These are phyloP conservation scores for Myoxocephalus aenaeus DNA, from an alignment of 2,797 vertebrate species.

Conservation along the genomic window DNA sequence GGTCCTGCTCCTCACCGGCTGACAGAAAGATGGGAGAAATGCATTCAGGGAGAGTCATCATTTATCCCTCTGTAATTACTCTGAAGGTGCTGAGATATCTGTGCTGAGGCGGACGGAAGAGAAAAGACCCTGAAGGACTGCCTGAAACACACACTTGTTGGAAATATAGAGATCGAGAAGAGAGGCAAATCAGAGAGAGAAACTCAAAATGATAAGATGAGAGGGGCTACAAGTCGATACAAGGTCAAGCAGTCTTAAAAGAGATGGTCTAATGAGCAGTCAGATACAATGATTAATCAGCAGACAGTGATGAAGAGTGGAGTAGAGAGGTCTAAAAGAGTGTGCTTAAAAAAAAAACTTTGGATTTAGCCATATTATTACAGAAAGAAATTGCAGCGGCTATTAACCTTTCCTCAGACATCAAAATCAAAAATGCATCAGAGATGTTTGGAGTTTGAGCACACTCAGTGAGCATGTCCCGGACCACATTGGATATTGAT, in stretches of 20 bases:
- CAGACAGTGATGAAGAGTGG: constrained; percentile 47
- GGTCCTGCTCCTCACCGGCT: constrained; percentile 68
- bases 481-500: background rate
- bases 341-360: background rate
- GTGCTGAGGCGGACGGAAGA: constrained; percentile 62
- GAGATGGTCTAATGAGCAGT: constrained; percentile 68
- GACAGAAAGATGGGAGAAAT: constrained; percentile 56
- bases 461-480: background rate
- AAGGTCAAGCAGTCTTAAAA: constrained; percentile 70
- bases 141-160: constrained; percentile 57
- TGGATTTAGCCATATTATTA: background rate
- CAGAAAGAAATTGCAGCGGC: background rate
- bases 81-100: constrained; percentile 74
- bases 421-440: background rate
- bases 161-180: constrained; percentile 50
- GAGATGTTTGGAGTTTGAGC: background rate
- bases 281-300: constrained; percentile 71
- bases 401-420: background rate
- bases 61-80: constrained; percentile 79
- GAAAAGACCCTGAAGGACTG: constrained; percentile 63
- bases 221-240: constrained; percentile 45
- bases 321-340: constrained; percentile 18
- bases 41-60: constrained; percentile 74
- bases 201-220: constrained; percentile 51
- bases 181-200: constrained; percentile 35